Percentiles rank a stretch among this genome's conserved stretches.
These are phyloP conservation scores for Daboia siamensis DNA, from an alignment of 2,113 vertebrate genomes.

Conservation along the genomic window DNA sequence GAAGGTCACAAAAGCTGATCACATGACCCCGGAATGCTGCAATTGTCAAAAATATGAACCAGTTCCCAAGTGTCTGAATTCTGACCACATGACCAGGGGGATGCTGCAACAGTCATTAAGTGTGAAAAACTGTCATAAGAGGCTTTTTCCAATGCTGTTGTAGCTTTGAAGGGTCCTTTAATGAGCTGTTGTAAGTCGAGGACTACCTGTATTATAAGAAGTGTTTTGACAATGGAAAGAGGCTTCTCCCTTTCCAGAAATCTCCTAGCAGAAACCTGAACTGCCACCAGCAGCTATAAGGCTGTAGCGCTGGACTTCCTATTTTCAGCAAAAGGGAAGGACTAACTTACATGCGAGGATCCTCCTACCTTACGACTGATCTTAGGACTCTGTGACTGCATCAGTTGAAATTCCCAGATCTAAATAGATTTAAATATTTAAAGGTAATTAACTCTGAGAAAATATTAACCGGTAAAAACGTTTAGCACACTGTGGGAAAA, in stretches of 20 bases:
- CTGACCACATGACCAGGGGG: neutral
- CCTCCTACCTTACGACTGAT: neutral
- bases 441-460: no score
- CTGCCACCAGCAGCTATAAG: neutral
- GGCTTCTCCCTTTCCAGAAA: neutral
- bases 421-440: no score
- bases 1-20: neutral
- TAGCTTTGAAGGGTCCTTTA: neutral
- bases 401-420: neutral
- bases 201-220: neutral
- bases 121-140: neutral
- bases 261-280: neutral
- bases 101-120: no score
- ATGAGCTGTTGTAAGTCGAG: neutral
- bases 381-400: neutral
- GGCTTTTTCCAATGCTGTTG: neutral
- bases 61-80: neutral
- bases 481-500: no score
- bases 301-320: neutral
- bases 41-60: neutral
- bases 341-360: neutral
- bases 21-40: neutral
- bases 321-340: neutral
- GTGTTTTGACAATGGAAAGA: neutral
- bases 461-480: no score